Base-by-base conservation (phyloP, 2,113 vertebrate species). In the Philantomba maxwellii region DNA sequence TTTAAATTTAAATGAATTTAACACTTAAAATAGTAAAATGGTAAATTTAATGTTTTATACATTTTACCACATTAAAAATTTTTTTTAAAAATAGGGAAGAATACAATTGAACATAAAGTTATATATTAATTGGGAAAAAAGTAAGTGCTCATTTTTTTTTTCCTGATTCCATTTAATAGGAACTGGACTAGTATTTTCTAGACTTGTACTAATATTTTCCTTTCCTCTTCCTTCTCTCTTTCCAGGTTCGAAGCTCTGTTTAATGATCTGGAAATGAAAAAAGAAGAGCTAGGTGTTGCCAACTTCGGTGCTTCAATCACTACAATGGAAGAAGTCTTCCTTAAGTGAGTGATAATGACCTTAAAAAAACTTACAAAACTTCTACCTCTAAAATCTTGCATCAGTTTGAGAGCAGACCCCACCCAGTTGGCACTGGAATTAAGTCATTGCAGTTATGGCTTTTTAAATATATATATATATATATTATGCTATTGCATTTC, bases 291-390 rank as follows among this genome's bases (percentile, higher is more conserved):
- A 91, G 99, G 99, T 66, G 99, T 99, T 0, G 99, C 99, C 96
- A 99, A 99, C 98, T 99, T 99, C 0, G 99, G 99, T 0, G 99
- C 99, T 25, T 99, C 99, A 0, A 99, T 99, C 73, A 99, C 99
- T 89, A 99, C 99, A 13, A 99, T 99, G 99, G 99, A 99, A 96
- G 99, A 99, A 84, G 99, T 99, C 87, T 99, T 99, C 95, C 99
- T 99, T 92, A 99, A 99, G 99, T 99, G 97, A 92, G 98, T 92
- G 73, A 30, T 80, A 83, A n/a, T 62, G 12, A 78, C 62, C 23
- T 60, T 80, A 23, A 55, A 88, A 90, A 82, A 85, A n/a, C 7
- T 66, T 70, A 39, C 6, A 51, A 51, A 49, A 51, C 8, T 43
- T 33, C 51, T 14, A 51, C 33, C 36, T 14, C 21, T 66, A 53